Percentiles rank a stretch among this genome's conserved stretches.
phyloP scores from a whole-genome alignment of 2,888 invertebrate genomes.

The Tipula unca region DNA sequence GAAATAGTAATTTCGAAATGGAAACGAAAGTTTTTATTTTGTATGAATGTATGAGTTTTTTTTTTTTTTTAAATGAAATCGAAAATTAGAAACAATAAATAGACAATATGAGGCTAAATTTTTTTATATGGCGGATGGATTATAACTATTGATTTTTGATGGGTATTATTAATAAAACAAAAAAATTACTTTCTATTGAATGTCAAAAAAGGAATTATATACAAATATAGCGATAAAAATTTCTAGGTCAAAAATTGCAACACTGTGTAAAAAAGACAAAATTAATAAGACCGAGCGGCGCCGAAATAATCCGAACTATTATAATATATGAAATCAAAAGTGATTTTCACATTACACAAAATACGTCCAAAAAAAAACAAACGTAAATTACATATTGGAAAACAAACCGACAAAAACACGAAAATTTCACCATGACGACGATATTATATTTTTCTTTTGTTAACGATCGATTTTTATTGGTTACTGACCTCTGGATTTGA shows the following conservation, averaged over 20 bases:
- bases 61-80: not conserved
- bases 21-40: slow-evolving; percentile 16
- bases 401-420: not conserved
- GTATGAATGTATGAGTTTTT: not conserved
- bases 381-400: not conserved
- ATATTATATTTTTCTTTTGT: not conserved
- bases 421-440: slow-evolving; percentile 2
- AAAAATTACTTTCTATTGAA: not conserved
- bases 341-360: too few relatives aligned
- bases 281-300: too few relatives aligned
- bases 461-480: slow-evolving; percentile 8
- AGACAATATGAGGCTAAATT: not conserved
- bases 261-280: not conserved
- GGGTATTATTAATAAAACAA: not conserved
- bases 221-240: not conserved
- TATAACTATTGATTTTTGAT: too few relatives aligned
- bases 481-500: slow-evolving; percentile 18
- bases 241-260: not conserved
- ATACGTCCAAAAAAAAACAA: too few relatives aligned
- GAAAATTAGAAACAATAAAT: not conserved
- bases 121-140: too few relatives aligned
- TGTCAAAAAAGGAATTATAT: not conserved
- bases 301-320: too few relatives aligned
- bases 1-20: not conserved
- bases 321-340: not conserved